phyloP scores from a whole-genome alignment of 2,113 vertebrate species.

The Myotis brandtii region DNA sequence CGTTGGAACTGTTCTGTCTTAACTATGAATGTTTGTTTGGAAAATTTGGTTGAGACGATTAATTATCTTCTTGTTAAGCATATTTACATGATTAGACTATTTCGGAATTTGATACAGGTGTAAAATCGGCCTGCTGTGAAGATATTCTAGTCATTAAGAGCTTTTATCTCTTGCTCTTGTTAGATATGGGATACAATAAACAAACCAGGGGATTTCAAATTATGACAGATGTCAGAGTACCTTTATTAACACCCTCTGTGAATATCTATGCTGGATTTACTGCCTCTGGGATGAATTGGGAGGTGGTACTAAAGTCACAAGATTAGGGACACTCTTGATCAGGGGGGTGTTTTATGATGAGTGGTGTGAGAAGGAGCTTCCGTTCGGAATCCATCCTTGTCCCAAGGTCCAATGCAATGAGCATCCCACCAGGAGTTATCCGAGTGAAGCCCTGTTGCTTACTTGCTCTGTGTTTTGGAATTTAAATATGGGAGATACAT shows the following conservation, averaged over 20 bases:
- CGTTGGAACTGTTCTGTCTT: slow-evolving; percentile 2
- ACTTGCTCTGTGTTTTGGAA: neutral
- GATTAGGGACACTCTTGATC: neutral
- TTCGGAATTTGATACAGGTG: neutral
- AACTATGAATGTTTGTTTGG: slow-evolving; percentile 34
- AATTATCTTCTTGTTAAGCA: slow-evolving; percentile 56
- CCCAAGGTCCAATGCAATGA: neutral
- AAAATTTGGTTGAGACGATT: slow-evolving; percentile 28
- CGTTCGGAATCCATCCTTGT: neutral
- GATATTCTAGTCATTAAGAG: slow-evolving; percentile 1
- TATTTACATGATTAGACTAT: slow-evolving; percentile 57
- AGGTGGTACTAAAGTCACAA: neutral
- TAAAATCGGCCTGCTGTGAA: neutral
- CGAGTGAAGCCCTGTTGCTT: neutral
- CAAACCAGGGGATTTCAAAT: neutral
- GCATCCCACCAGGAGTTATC: neutral
- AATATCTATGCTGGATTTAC: neutral
- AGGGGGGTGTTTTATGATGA: neutral
- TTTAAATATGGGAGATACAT: neutral
- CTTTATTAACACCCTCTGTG: neutral
- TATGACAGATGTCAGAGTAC: neutral
- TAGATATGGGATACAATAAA: neutral
- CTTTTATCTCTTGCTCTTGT: neutral
- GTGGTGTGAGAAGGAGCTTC: neutral
- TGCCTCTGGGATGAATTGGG: neutral